Evolutionary conservation across 2,888 invertebrate genomes (phyloP), one percentile per base, ranked within the genome.

Genomic region (Andrena camellia): DNA sequence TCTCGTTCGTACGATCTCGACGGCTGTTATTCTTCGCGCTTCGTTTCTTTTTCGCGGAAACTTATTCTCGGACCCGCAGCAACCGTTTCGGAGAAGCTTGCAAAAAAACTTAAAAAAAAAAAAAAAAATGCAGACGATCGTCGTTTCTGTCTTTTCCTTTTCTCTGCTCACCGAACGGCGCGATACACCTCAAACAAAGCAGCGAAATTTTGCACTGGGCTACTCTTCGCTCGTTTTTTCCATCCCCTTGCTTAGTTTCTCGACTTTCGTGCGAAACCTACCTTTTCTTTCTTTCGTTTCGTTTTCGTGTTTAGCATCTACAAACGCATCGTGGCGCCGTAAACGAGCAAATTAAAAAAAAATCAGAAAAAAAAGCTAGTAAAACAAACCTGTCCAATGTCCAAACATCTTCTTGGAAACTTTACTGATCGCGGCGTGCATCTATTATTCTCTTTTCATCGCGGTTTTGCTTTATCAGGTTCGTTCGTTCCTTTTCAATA

Each of bases 401-500:
- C 42, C 42, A 5, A 42, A 42, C 42, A 42, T 42, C 85, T 82
- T 54, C 78, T 83, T 72, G 72, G 72, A 81, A 85, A 82, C 76
- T 75, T 75, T 1, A 10, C 20, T 20, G 26, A 72, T 50, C 68
- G 60, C 75, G 57, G 23, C 78, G 62, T 79, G 31, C 63, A 74
- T 81, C 70, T 77, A 78, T 79, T 59, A 73, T 84, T 67, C 67
- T 87, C 5, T 82, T 72, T 73, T 23, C 73, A 79, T 75, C 63
- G 73, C 69, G 29, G 33, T 50, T 78, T 81, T 67, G 75, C 86
- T 54, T 68, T 88, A 80, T 75, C 35, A 2, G 29, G 60, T 85
- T 86, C 79, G 64, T 84, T 81, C 86, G 85, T 85, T 59, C 85
- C 86, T 85, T 87, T 90, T 90, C 60, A 86, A 89, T 89, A 90